Evolutionary conservation across 1,140 invertebrate species (phyloP), one percentile per base, ranked within the genome.

Genomic region (Bradysia coprophila): DNA sequence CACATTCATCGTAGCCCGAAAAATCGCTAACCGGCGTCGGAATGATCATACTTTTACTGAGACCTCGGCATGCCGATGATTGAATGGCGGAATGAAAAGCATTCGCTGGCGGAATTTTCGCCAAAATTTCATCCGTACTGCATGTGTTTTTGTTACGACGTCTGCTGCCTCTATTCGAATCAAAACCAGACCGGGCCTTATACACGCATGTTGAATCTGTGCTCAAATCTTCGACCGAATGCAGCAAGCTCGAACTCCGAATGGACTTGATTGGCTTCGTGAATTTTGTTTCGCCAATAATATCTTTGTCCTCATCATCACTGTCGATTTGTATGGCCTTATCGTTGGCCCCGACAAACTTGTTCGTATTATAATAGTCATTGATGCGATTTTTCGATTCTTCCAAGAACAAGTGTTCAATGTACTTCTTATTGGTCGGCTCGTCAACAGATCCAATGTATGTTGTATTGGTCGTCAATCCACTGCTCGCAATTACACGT

Each of bases 201-300:
- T 79, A 78, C 0, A 79, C 74, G 48, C 76, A 79, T 0, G 77
- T 81, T 3, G 76, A 79, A 53, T 80, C 76, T 0, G 76, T 79
- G 28, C 73, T 78, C 6, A 81, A 59, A 50, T 81, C 78, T 49
- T 80, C 77, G 2, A 80, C 76, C 4, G 76, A 78, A 52, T 80
- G 76, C 1, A 79, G 59, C 33, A 79, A 67, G 8, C 73, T 76
- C 0, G 75, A 77, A 16, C 75, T 78, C 2, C 68, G 60, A 32
- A 33, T 19, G 19, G 31, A 6, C 13, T 57, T 57, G 38, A 71
- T 70, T 18, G 67, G 67, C 45, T 70, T 71, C 38, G 69, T 61
- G 15, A 58, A 64, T 3, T 68, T 55, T 8, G 57, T 62, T 45
- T 72, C 67, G 2, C 69, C 69, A 48, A 72, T 62, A 15, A 67